These are phyloP conservation scores for Drosophila heteroneura DNA, from an alignment of 2,888 invertebrate genomes.

Conservation along the genomic window DNA sequence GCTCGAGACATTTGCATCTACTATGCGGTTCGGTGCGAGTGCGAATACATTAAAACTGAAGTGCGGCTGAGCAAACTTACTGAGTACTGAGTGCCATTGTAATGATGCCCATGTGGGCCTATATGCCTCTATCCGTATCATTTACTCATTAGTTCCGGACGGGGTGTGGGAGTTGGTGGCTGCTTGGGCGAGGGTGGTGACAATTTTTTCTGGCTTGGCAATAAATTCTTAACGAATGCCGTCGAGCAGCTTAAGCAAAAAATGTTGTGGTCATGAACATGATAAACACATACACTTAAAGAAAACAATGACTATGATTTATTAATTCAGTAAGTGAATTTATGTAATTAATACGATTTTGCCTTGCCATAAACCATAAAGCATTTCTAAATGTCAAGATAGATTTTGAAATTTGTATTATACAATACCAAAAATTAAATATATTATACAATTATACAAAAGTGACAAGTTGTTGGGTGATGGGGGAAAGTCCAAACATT, in stretches of 20 bases:
- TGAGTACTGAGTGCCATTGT: conserved; percentile 11
- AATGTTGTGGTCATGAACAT: conserved; percentile 33
- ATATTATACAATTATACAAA: too few species aligned
- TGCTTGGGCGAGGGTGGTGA: neutral
- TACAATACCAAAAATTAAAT: neutral
- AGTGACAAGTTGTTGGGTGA: neutral
- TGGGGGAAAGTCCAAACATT: neutral
- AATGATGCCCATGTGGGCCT: neutral
- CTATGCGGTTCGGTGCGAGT: conserved; percentile 78
- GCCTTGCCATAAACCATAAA: neutral
- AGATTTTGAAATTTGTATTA: neutral
- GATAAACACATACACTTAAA: conserved; percentile 20
- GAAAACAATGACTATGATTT: neutral
- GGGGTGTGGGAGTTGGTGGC: neutral
- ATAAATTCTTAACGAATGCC: conserved; percentile 62
- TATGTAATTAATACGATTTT: neutral
- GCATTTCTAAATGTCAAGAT: neutral
- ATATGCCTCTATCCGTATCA: conserved; percentile 46
- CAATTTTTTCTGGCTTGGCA: conserved; percentile 63
- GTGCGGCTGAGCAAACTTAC: conserved; percentile 38
- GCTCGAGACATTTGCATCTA: conserved; percentile 80
- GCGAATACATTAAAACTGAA: conserved; percentile 80
- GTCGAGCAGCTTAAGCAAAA: conserved; percentile 22
- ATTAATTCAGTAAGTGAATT: neutral
- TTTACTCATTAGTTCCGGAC: conserved; percentile 66